These are phyloP conservation scores for Beroe forskalii DNA, from an alignment of 37 sponge, comb jelly and placozoan species.

Conservation along the genomic window DNA sequence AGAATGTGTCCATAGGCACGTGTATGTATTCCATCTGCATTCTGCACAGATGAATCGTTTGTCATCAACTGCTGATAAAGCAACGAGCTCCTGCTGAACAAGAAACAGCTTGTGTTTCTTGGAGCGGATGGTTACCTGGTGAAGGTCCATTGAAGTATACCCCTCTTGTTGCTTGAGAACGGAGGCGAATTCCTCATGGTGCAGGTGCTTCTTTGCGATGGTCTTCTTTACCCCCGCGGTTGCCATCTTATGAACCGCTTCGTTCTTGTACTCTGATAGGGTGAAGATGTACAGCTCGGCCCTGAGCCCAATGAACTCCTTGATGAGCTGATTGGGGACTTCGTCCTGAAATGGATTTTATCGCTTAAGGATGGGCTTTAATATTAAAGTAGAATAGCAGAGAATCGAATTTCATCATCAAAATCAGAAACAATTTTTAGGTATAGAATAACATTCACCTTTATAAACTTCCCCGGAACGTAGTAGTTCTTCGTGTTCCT, in stretches of 20 bases:
- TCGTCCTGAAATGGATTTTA: slow-evolving; percentile 13
- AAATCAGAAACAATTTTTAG: no score
- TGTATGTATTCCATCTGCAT: background rate
- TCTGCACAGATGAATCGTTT: background rate
- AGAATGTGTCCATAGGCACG: background rate
- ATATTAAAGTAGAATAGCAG: no score
- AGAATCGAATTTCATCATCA: no score
- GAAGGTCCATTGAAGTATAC: background rate
- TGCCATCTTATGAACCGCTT: no score
- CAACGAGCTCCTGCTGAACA: background rate
- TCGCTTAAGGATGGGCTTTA: no score
- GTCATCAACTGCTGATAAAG: background rate
- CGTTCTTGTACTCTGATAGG: background rate
- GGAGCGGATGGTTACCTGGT: background rate
- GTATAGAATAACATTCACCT: no score
- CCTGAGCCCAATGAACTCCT: background rate
- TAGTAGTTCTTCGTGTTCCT: background rate
- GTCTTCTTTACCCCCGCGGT: background rate
- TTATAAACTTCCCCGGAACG: slow-evolving; percentile 1
- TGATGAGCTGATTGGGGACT: background rate
- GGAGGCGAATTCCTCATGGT: background rate
- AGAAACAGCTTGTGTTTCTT: background rate
- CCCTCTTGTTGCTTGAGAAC: no score
- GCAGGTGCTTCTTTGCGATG: background rate
- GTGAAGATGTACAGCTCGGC: background rate